These are phyloP conservation scores for Ochotona princeps DNA, from an alignment of 2,113 vertebrate genomes.

Conservation along the genomic window DNA sequence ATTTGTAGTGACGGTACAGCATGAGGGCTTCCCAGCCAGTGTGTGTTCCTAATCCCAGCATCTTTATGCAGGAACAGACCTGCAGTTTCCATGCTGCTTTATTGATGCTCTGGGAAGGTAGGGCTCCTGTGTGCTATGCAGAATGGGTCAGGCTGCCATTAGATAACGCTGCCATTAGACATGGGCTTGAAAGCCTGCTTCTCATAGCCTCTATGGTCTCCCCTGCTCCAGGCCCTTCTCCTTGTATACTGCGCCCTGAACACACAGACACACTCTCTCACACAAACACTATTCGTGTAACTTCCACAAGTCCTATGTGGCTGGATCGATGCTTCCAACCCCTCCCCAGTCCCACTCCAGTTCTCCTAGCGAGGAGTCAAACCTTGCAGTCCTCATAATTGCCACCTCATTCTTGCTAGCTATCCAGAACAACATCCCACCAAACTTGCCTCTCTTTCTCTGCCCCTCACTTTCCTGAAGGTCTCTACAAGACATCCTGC, in stretches of 20 bases:
- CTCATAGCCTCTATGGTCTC: background rate
- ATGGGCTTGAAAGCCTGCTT: background rate
- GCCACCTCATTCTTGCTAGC: background rate
- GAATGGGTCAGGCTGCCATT: background rate
- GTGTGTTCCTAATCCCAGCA: background rate
- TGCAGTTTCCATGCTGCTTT: constrained; percentile 47
- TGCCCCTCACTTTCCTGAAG: background rate
- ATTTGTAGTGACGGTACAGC: background rate
- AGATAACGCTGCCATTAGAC: background rate
- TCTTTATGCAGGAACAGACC: constrained; percentile 35
- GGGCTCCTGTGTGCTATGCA: background rate
- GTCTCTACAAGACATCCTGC: background rate
- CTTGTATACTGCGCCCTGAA: background rate
- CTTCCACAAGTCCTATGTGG: background rate
- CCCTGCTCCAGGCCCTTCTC: background rate
- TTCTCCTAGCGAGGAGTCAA: background rate
- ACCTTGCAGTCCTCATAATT: background rate
- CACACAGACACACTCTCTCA: background rate
- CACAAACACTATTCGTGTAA: background rate
- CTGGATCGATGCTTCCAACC: background rate
- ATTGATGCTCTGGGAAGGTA: constrained; percentile 13
- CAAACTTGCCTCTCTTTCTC: background rate
- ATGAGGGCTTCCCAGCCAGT: background rate
- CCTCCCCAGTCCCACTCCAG: fast-evolving
- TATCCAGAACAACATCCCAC: background rate